Evolutionary conservation across 2,113 vertebrate species (phyloP).

Genomic region (Andinoacara biseriatus): DNA sequence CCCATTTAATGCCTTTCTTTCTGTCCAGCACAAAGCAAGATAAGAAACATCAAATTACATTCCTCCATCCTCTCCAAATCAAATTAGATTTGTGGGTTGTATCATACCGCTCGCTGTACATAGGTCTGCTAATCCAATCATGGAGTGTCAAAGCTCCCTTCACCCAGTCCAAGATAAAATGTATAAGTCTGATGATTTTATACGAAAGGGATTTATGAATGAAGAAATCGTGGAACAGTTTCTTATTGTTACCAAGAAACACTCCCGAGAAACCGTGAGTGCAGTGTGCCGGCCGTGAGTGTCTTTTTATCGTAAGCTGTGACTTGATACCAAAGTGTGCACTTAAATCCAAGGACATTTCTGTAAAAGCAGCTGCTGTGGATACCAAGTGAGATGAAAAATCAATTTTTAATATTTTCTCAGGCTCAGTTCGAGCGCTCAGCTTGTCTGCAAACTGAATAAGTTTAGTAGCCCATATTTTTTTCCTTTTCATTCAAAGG

Average conservation of each 20-base stretch:
- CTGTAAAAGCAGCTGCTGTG: conserved; percentile 25
- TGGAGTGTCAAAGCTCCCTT: conserved; percentile 23
- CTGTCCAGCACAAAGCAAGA: conserved; percentile 46
- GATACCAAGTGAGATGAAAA: conserved; percentile 51
- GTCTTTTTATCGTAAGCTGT: background rate
- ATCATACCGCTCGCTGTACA: conserved; percentile 22
- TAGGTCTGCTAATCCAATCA: conserved; percentile 62
- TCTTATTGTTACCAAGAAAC: conserved; percentile 12
- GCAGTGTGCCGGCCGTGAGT: background rate
- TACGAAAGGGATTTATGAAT: conserved; percentile 35
- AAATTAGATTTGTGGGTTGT: conserved; percentile 58
- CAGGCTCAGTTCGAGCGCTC: conserved; percentile 7
- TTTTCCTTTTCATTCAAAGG: conserved; percentile 44
- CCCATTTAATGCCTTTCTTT: background rate
- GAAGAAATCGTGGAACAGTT: conserved; percentile 12
- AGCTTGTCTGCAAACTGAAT: conserved; percentile 51
- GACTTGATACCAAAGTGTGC: conserved; percentile 9
- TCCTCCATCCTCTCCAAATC: conserved; percentile 51
- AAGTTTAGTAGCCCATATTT: conserved; percentile 49
- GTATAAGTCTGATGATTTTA: conserved; percentile 48
- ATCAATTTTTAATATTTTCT: conserved; percentile 73
- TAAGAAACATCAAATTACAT: conserved; percentile 67
- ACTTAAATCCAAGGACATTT: background rate
- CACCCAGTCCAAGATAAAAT: conserved; percentile 43
- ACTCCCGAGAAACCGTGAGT: background rate